Evolutionary conservation across 2,888 invertebrate species (phyloP), one percentile per base, ranked within the genome.

Genomic region (Cheilosia urbana): DNA sequence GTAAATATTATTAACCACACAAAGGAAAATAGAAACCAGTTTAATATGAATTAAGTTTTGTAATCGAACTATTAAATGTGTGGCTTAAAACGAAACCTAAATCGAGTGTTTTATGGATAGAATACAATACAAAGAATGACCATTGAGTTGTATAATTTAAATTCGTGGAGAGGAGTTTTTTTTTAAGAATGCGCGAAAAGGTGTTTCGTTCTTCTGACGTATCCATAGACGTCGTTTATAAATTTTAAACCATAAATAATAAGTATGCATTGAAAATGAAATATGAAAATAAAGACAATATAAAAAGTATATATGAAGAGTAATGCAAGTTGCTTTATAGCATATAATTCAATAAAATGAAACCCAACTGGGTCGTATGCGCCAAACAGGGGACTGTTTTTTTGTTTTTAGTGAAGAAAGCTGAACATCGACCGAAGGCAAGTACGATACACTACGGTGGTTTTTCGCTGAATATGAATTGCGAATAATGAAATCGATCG

Each of bases 261-360:
- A 55, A 40, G 53, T 37, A 68, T 42, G 42, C 53, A 42, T 42
- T 55, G 42, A 68, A 68, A 57, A 55, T 45, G 13, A 69, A 69
- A 45, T 69, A 45, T 66, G 24, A 66, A 66, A 66, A 68, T 68
- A 68, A 68, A 68, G 66, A 68, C 53, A 55, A 68, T 68, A 68
- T 66, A 66, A n/a, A 51, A 65, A 24, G 45, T 17, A 17, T 45
- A 40, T 40, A 19, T 15, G 13, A 21, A 21, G 4, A 40, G 1
- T 15, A 37, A 37, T 58, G 5, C 15, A 21, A 15, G 21, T 58
- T 57, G n/a, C 53, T 55, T 55, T 27, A 49, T 21, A 11, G 11
- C 49, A 13, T 49, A 15, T 15, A 11, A 24, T 51, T 51, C 15
- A 51, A 24, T 24, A 45, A 45, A 45, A 45, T 30, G 45, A 6